Evolutionary conservation across 2,888 invertebrate species (phyloP), one percentile per base, ranked within the genome.

Genomic region (Torymus texanus): DNA sequence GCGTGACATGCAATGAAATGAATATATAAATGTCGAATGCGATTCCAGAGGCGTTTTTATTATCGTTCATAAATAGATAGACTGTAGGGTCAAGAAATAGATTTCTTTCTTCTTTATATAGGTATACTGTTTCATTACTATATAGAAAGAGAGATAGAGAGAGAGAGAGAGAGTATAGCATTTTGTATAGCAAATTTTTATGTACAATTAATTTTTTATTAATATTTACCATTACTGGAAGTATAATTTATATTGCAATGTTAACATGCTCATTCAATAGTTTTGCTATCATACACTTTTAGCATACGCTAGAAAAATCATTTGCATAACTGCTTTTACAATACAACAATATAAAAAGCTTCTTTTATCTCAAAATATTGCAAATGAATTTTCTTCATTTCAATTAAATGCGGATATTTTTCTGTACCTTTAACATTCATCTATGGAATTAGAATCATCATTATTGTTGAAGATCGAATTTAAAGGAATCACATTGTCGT

Each of bases 401-500:
- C 41, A 41, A 41, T 41, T 8, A 29, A 24, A 24, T n/a, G 16
- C n/a, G 50, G 14, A 50, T 67, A n/a, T 67, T 66, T 21, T 29
- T 58, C 29, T 78, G 83, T 89, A 89, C 89, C 89, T 89, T 86
- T 87, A 88, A 78, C 84, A 81, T 83, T 87, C 84, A 82, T 84
- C 83, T 70, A 85, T 78, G 80, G 82, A 84, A 83, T 88, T 86
- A 75, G 85, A 84, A 79, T 88, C 87, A 76, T 87, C 86, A 79
- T 85, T 82, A 85, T 86, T 86, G 84, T 86, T 86, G 79, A 85
- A 83, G 84, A 87, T 87, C 82, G 86, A 86, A 84, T 87, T 87
- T 87, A 89, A 87, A 70, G 88, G 87, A 85, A 88, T 88, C 83
- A 87, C 85, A 84, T 83, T 87, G 82, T 88, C 89, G 83, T 89